Evolutionary conservation across 2,113 vertebrate genomes (phyloP).

Genomic region (Psephotus haematonotus): DNA sequence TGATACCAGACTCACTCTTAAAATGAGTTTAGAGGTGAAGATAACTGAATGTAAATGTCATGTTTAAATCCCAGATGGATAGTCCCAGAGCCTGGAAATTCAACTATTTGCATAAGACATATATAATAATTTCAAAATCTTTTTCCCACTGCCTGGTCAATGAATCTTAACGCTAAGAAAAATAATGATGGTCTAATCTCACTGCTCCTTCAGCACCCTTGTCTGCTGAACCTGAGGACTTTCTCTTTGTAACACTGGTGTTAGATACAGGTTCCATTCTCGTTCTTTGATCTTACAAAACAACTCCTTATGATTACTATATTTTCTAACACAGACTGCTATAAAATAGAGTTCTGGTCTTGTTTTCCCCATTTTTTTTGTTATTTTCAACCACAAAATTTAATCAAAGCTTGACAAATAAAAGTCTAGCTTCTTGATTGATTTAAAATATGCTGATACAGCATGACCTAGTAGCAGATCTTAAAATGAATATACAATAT

Average conservation of each 20-base stretch:
- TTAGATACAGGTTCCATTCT: conserved; percentile 25
- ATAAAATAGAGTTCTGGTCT: not conserved
- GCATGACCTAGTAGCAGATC: conserved; percentile 40
- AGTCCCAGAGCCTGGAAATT: not conserved
- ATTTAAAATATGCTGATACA: conserved; percentile 55
- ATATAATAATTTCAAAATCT: not conserved
- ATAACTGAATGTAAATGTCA: not conserved
- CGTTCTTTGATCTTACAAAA: conserved; percentile 51
- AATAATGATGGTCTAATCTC: not conserved
- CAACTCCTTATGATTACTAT: conserved; percentile 1
- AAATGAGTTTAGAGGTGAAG: not conserved
- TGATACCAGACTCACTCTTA: not conserved
- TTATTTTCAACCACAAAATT: conserved; percentile 43
- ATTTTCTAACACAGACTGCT: conserved; percentile 24
- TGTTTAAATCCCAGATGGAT: not conserved
- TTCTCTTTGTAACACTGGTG: not conserved
- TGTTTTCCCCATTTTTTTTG: not conserved
- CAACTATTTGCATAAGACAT: not conserved
- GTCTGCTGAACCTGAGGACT: not conserved
- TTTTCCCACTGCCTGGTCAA: not conserved
- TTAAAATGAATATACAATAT: conserved; percentile 54
- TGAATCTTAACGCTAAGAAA: not conserved
- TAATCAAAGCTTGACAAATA: conserved; percentile 54
- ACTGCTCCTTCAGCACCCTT: not conserved
- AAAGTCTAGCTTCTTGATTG: conserved; percentile 30